Evolutionary conservation across 2,888 invertebrate genomes (phyloP), one percentile per base, ranked within the genome.

Genomic region (Phania funesta): DNA sequence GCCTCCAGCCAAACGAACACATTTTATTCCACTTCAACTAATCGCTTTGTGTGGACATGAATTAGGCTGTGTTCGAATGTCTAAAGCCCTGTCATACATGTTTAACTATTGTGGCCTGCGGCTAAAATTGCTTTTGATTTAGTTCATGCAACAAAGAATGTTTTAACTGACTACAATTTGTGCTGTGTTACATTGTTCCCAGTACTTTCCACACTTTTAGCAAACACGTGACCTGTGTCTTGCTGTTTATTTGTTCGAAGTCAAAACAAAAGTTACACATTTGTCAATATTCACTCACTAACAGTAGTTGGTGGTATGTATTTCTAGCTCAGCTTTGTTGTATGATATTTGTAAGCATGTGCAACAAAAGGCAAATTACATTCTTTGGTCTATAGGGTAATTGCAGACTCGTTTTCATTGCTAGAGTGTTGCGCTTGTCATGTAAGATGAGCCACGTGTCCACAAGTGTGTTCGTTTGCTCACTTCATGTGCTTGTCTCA

Each of bases 231-330:
- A 60, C 78, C 41, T 67, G n/a, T 58, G 29, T 60, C 50, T 44
- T 38, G 52, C 48, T 56, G 54, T 64, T 44, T 80, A 67, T 77
- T 76, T 76, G 71, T 62, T 70, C 65, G 35, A 3, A 82, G 58
- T 82, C 82, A 82, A 78, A 82, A 82, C 82, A 82, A 77, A 77
- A 71, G 67, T 73, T 68, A 44, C 64, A 68, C 65, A 70, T 78
- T 82, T 82, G 78, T 75, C 82, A 82, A 70, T 68, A 78, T 74
- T 74, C 74, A 58, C 58, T 64, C 41, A 58, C 60, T 78, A n/a
- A 78, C 82, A 74, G 65, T 65, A 65, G 74, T 64, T 77, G 56
- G 29, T 20, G 58, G 68, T 56, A 32, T 26, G 3, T 38, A 35
- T 35, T 35, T 35, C 8, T 60, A 60, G 41, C 26, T 65, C 35